Conservation (phyloP, 1,140 invertebrate genomes). For the Teleopsis dalmanni region DNA sequence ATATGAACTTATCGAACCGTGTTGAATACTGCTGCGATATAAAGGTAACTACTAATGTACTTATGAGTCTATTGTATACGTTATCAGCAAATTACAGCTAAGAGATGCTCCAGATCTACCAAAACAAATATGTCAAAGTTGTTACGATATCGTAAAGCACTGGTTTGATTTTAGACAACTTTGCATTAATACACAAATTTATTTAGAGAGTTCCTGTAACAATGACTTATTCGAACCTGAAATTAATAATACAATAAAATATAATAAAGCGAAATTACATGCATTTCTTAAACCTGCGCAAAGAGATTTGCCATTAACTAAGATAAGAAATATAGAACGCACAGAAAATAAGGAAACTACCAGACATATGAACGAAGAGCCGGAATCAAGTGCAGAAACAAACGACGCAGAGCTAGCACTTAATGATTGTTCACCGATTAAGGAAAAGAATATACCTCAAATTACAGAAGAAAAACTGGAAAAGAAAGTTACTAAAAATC, state of each 20-base stretch:
- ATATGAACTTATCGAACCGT: conserved; percentile 7
- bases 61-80: neutral
- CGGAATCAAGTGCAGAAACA: neutral
- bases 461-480: neutral
- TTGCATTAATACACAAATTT: conserved; percentile 33
- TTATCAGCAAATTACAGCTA: conserved; percentile 14
- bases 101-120: conserved; percentile 17
- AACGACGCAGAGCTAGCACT: neutral
- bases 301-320: too few species aligned
- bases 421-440: neutral
- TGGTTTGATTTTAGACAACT: conserved; percentile 33
- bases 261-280: neutral
- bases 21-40: conserved; percentile 31
- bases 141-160: conserved; percentile 25
- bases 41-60: conserved; percentile 13
- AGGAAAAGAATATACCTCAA: neutral
- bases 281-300: too few species aligned
- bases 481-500: conserved; percentile 1
- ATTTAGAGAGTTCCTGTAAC: conserved; percentile 18
- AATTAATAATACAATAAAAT: conserved; percentile 1
- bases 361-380: neutral
- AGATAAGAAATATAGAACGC: too few species aligned
- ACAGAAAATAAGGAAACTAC: too few species aligned
- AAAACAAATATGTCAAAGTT: conserved; percentile 20
- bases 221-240: conserved; percentile 1